Percentiles rank a stretch among this genome's conserved stretches.
These are phyloP conservation scores for Brachymystax lenok DNA, from an alignment of 2,797 vertebrate genomes.

Conservation along the genomic window DNA sequence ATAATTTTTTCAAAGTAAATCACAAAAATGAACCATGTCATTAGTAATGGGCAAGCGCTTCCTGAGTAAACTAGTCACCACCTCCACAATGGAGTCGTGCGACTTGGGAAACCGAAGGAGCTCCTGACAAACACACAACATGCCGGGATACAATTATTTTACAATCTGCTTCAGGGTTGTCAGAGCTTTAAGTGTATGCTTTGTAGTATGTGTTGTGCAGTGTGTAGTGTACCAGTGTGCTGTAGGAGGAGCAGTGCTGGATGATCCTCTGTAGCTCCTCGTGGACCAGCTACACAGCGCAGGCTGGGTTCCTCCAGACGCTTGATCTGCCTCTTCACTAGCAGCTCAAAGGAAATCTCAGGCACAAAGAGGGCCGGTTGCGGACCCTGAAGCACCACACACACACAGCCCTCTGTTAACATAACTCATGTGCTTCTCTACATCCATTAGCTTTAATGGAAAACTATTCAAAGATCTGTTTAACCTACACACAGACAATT, in stretches of 20 bases:
- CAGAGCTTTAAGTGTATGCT: not conserved
- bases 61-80: constrained; percentile 81
- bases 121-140: constrained; percentile 66
- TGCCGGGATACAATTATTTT: not conserved
- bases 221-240: constrained; percentile 74
- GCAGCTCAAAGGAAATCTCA: constrained; percentile 82
- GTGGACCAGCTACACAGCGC: constrained; percentile 84
- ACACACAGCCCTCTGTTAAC: constrained; percentile 16
- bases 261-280: constrained; percentile 86
- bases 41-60: constrained; percentile 83
- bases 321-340: constrained; percentile 86
- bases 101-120: constrained; percentile 83
- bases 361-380: constrained; percentile 83
- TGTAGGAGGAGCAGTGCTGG: constrained; percentile 82
- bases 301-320: constrained; percentile 83
- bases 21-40: constrained; percentile 70
- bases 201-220: constrained; percentile 3
- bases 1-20: not conserved
- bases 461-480: constrained; percentile 6
- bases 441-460: constrained; percentile 7
- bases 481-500: not conserved
- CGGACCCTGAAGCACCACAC: constrained; percentile 70
- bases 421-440: not conserved
- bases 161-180: not conserved
- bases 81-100: constrained; percentile 84